Evolutionary conservation across 2,888 invertebrate species (phyloP).

Genomic region (Trissolcus brochymenae): DNA sequence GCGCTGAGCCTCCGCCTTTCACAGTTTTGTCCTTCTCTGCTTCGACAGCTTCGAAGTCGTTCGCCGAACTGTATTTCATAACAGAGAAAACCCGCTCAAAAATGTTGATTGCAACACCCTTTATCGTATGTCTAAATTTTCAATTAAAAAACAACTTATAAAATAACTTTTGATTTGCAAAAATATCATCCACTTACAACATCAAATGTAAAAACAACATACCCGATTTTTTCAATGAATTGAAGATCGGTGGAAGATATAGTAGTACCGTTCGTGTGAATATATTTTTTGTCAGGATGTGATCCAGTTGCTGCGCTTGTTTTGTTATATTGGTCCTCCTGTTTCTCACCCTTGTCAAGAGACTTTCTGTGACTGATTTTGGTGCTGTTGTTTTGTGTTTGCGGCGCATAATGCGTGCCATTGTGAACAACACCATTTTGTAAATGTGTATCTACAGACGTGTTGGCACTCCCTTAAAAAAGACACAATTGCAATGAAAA

Average conservation of each 20-base stretch:
- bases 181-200: too few relatives aligned
- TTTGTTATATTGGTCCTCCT: slow-evolving; percentile 72
- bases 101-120: slow-evolving; percentile 32
- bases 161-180: too few relatives aligned
- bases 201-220: slow-evolving; percentile 38
- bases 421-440: slow-evolving; percentile 73
- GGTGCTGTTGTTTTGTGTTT: slow-evolving; percentile 69
- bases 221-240: slow-evolving; percentile 77
- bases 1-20: slow-evolving; percentile 69
- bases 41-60: slow-evolving; percentile 77
- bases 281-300: slow-evolving; percentile 73
- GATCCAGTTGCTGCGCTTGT: slow-evolving; percentile 69
- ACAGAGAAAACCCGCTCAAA: slow-evolving; percentile 53
- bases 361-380: slow-evolving; percentile 79
- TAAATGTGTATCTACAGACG: slow-evolving; percentile 68
- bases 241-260: slow-evolving; percentile 75
- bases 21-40: slow-evolving; percentile 76
- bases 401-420: slow-evolving; percentile 67
- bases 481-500: neutral
- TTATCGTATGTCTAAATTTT: slow-evolving; percentile 28
- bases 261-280: slow-evolving; percentile 76
- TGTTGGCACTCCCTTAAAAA: slow-evolving; percentile 64
- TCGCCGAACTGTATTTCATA: slow-evolving; percentile 73
- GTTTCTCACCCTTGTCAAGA: slow-evolving; percentile 77
- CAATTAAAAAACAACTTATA: too few relatives aligned